Conservation (phyloP, 1,140 invertebrate species). For the Latrodectus geometricus region DNA sequence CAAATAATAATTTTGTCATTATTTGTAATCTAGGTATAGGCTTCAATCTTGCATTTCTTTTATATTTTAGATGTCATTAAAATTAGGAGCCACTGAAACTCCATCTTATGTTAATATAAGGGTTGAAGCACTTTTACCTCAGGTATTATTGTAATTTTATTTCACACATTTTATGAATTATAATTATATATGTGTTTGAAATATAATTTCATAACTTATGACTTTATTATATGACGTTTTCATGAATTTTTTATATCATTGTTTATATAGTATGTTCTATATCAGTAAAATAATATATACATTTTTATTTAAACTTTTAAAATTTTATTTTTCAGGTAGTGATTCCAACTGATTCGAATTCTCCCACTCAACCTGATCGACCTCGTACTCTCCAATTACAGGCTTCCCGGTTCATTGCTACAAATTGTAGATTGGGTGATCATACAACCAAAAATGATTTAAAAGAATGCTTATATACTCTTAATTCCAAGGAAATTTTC, state of each 20-base stretch:
- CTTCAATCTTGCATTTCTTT: background rate
- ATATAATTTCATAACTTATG: background rate
- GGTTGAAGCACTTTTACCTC: slow-evolving; percentile 50
- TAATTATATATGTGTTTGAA: background rate
- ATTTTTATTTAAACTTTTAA: background rate
- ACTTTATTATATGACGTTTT: too few species aligned
- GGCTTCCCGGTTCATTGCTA: slow-evolving; percentile 81
- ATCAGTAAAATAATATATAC: background rate
- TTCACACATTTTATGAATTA: too few species aligned
- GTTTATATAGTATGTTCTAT: too few species aligned
- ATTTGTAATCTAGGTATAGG: too few species aligned
- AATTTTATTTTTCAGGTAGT: slow-evolving; percentile 66
- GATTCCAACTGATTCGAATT: slow-evolving; percentile 73
- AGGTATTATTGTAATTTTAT: slow-evolving; percentile 64
- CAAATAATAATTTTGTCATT: background rate
- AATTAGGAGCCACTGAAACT: slow-evolving; percentile 28
- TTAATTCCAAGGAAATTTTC: slow-evolving; percentile 80
- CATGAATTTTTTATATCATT: too few species aligned
- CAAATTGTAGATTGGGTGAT: slow-evolving; percentile 81
- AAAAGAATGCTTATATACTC: slow-evolving; percentile 78
- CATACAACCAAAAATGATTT: slow-evolving; percentile 77
- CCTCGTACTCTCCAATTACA: slow-evolving; percentile 85
- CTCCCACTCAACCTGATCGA: slow-evolving; percentile 81
- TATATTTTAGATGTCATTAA: slow-evolving; percentile 48
- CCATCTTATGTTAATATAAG: slow-evolving; percentile 50